A percentile compares a stretch with the other conserved stretches of the same genome.
Evolutionary conservation across 1,140 invertebrate species (phyloP).

Genomic region (Drosophila mauritiana): DNA sequence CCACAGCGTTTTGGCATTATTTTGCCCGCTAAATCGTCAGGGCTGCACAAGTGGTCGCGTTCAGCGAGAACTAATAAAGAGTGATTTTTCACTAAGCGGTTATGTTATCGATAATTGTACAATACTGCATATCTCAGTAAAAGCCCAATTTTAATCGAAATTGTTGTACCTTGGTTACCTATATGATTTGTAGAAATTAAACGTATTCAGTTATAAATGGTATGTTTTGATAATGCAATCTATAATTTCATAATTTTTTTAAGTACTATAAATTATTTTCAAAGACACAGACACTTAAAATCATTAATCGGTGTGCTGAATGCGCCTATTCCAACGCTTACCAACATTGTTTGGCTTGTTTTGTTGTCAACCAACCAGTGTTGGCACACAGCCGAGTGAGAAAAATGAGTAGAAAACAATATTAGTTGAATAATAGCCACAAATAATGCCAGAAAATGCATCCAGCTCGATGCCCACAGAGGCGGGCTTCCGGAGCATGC

Average conservation of each 20-base stretch:
- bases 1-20: slow-evolving; percentile 39
- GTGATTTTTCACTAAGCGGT: background rate
- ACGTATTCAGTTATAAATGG: too few relatives aligned
- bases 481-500: slow-evolving; percentile 15
- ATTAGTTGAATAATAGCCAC: slow-evolving; percentile 10
- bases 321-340: background rate
- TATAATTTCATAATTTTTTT: too few relatives aligned
- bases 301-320: background rate
- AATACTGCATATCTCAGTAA: background rate
- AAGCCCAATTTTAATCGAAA: background rate
- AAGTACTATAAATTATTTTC: too few relatives aligned
- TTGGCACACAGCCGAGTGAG: background rate
- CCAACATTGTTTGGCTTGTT: slow-evolving; percentile 24
- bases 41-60: slow-evolving; percentile 9
- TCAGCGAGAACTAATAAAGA: background rate
- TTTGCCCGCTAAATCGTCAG: slow-evolving; percentile 67
- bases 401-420: slow-evolving; percentile 55
- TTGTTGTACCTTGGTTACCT: background rate
- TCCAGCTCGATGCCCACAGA: slow-evolving; percentile 34
- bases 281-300: too few relatives aligned
- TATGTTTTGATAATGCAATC: too few relatives aligned
- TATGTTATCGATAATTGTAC: background rate
- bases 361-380: slow-evolving; percentile 24
- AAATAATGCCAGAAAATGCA: slow-evolving; percentile 65
- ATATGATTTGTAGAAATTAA: too few relatives aligned